Base-by-base conservation (phyloP, 92 coral and sea anemone genomes). In the Virgularia gustaviana region DNA sequence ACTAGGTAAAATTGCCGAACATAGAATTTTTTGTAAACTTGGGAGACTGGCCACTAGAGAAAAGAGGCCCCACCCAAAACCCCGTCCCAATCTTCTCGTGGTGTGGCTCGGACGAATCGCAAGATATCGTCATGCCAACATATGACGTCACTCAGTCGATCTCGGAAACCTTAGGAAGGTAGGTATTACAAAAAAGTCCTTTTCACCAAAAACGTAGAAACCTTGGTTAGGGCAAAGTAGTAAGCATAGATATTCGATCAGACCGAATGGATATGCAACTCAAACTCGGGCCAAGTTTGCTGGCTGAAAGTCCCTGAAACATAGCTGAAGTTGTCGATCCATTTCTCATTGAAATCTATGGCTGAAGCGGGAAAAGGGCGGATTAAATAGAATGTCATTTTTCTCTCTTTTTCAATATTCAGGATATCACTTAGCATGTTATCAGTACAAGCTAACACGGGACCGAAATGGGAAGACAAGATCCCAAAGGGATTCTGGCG, bases 21-120 rank as follows among this genome's bases (percentile, higher is more conserved):
- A 81, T 94, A 87, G 99, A 94, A 63, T 94, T 94, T 72, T 94
- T 94, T 78, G 99, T 89, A 3, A 94, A 94, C 78, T 96, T 94
- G 77, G 99, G 99, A 70, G 99, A 94, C 62, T 94, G 99, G 99
- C 99, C 99, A 1, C 76, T 94, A 30, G 99, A 83, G 22, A 76
- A 77, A 22, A 72, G 65, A 35, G 63, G 66, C 2, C n/a, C n/a
- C n/a, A n/a, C n/a, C n/a, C 43, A 57, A 32, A 85, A 83, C 25
- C 90, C 96, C 41, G 66, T 92, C 34, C 96, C 98, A 10, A 77
- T 92, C 24, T 71, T 92, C 42, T 92, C 98, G 2, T 92, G 98
- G 98, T 92, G 98, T 78, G 98, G 98, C 8, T 92, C 98, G 36
- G 98, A 89, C 35, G 96, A 90, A 24, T 86, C 98, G 33, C 79